Conservation (phyloP, 2,888 invertebrate species). For the Pristionchus mayeri region DNA sequence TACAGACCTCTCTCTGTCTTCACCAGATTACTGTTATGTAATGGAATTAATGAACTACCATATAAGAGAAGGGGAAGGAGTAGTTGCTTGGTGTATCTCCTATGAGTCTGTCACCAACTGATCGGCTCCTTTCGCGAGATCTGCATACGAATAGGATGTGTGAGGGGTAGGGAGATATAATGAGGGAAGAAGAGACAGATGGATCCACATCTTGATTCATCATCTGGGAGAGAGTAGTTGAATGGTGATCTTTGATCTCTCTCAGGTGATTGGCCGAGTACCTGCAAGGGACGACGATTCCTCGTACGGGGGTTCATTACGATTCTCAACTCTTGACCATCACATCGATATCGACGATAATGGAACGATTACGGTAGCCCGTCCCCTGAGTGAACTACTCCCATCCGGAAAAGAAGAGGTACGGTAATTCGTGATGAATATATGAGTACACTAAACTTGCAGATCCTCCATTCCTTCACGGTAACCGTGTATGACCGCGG, state of each 20-base stretch:
- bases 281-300: conserved; percentile 36
- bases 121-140: not conserved
- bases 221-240: not conserved
- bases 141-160: conserved; percentile 14
- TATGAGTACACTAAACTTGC: too few relatives aligned
- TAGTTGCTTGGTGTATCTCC: not conserved
- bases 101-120: not conserved
- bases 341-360: conserved; percentile 47
- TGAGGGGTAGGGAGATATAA: not conserved
- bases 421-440: not conserved
- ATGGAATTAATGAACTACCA: not conserved
- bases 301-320: not conserved
- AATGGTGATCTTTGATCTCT: not conserved
- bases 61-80: not conserved
- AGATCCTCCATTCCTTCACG: conserved; percentile 82
- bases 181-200: conserved; percentile 20
- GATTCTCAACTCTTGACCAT: conserved; percentile 44
- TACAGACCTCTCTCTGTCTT: not conserved
- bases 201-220: not conserved
- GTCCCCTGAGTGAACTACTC: conserved; percentile 21
- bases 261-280: conserved; percentile 41
- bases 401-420: conserved; percentile 43
- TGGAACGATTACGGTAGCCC: conserved; percentile 40
- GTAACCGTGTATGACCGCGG: conserved; percentile 94
- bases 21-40: not conserved